phyloP scores from a whole-genome alignment of 2,888 invertebrate genomes.

The Meiosimyza decipiens region DNA sequence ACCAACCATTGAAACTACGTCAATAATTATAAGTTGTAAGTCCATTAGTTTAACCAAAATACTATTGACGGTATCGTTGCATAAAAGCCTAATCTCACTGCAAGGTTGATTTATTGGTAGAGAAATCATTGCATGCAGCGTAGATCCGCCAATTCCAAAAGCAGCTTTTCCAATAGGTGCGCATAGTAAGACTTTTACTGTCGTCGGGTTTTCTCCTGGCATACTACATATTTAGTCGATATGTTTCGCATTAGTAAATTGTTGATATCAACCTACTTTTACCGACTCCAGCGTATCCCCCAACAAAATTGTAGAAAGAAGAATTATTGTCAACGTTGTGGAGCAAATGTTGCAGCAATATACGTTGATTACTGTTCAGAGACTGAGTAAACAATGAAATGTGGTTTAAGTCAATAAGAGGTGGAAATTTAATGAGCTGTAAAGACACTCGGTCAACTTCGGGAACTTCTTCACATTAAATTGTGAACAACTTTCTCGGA shows the following conservation, averaged over 20 bases:
- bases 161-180: too few relatives aligned
- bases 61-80: too few relatives aligned
- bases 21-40: too few relatives aligned
- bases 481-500: too few relatives aligned
- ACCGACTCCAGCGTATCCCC: slow-evolving; percentile 40
- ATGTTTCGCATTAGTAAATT: slow-evolving; percentile 24
- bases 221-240: slow-evolving; percentile 28
- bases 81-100: too few relatives aligned
- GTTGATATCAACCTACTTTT: slow-evolving; percentile 32
- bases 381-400: slow-evolving; percentile 1
- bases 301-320: slow-evolving; percentile 35
- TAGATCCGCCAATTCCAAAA: too few relatives aligned
- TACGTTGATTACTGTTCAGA: slow-evolving; percentile 25
- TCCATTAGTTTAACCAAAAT: too few relatives aligned
- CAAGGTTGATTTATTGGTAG: too few relatives aligned
- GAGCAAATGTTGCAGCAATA: slow-evolving; percentile 27
- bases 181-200: too few relatives aligned
- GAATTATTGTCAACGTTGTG: slow-evolving; percentile 20
- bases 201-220: slow-evolving; percentile 29
- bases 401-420: not conserved
- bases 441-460: not conserved
- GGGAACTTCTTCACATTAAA: not conserved
- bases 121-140: too few relatives aligned
- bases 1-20: not conserved
- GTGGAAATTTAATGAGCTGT: too few relatives aligned